Conservation (phyloP, 2,888 invertebrate genomes). For the Mongoloraphidia duomilia region DNA sequence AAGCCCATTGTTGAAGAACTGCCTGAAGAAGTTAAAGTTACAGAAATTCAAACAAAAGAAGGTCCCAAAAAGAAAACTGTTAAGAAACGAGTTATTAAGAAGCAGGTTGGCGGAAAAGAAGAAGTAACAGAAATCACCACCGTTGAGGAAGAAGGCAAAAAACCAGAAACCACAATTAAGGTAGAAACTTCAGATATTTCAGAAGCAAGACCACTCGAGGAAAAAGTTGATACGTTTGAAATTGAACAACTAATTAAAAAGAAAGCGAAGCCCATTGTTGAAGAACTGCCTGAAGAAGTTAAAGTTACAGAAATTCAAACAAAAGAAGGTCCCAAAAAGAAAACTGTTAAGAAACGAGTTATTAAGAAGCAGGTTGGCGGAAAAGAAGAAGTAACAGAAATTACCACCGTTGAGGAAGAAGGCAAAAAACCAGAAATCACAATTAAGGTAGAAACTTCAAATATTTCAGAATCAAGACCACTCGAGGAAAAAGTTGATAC, state of each 20-base stretch:
- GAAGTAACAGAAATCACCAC: conserved; percentile 23
- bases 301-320: conserved; percentile 17
- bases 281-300: conserved; percentile 21
- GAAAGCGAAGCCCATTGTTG: conserved; percentile 12
- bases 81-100: conserved; percentile 19
- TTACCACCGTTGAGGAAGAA: conserved; percentile 25
- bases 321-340: conserved; percentile 15
- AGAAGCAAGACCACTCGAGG: not conserved
- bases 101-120: conserved; percentile 20
- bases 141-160: conserved; percentile 16
- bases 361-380: conserved; percentile 23
- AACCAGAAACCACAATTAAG: conserved; percentile 18
- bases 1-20: conserved; percentile 15
- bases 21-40: conserved; percentile 18
- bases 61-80: conserved; percentile 15
- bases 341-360: conserved; percentile 17
- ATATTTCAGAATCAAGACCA: conserved; percentile 13
- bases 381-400: conserved; percentile 24
- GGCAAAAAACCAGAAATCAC: conserved; percentile 11
- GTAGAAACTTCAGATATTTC: conserved; percentile 1
- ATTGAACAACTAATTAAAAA: not conserved
- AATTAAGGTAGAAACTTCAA: conserved; percentile 10
- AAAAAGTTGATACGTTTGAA: not conserved
- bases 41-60: conserved; percentile 16
- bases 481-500: conserved; percentile 15